These are phyloP conservation scores for Diaperis boleti DNA, from an alignment of 2,888 invertebrate genomes.

Conservation along the genomic window DNA sequence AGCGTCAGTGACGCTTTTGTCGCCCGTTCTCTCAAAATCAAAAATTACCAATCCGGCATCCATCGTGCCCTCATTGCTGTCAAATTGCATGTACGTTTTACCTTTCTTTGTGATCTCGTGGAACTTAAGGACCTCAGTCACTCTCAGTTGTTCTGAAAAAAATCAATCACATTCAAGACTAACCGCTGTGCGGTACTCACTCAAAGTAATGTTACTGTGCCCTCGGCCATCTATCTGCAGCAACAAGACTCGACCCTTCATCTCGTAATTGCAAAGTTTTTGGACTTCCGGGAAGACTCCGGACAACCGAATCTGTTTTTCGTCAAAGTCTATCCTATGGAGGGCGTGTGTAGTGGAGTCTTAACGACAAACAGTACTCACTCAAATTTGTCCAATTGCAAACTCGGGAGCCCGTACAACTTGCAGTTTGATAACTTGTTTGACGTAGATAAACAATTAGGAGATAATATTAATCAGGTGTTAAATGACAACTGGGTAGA, in stretches of 20 bases:
- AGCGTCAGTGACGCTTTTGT: constrained; percentile 46
- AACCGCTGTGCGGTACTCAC: no score
- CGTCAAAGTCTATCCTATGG: not conserved
- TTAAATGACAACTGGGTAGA: no score
- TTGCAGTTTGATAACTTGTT: no score
- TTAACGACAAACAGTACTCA: no score
- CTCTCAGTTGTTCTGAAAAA: not conserved
- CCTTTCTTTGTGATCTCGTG: not conserved
- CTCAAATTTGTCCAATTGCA: no score
- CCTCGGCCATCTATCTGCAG: not conserved
- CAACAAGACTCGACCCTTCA: not conserved
- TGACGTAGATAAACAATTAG: no score
- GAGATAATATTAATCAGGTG: no score
- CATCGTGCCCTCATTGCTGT: not conserved
- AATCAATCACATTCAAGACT: not conserved
- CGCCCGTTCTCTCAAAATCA: constrained; percentile 36
- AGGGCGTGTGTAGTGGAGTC: not conserved
- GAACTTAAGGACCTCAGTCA: not conserved
- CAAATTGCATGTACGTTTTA: not conserved
- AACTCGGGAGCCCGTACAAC: no score
- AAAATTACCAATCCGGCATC: not conserved
- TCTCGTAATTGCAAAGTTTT: not conserved
- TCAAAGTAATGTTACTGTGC: not conserved
- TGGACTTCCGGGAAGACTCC: not conserved
- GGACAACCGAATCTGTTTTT: not conserved